Conservation (phyloP, 1,140 invertebrate species). For the Caenorhabditis remanei region DNA sequence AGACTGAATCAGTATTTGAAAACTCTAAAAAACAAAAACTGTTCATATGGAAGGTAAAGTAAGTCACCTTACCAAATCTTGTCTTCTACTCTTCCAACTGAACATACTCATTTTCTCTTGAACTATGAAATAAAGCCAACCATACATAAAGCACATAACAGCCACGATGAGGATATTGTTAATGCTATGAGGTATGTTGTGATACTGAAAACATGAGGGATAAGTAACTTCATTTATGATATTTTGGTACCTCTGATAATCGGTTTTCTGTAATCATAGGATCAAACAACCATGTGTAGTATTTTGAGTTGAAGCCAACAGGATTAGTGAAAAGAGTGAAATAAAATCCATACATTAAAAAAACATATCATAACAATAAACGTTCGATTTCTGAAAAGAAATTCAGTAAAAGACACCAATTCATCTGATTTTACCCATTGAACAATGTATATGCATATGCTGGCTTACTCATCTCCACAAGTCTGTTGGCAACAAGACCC, state of each 20-base stretch:
- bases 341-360: not conserved
- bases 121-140: not conserved
- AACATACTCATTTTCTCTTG: not conserved
- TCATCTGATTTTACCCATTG: not conserved
- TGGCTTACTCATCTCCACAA: not conserved
- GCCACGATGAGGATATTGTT: not conserved
- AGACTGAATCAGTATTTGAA: constrained; percentile 5
- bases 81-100: not conserved
- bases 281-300: not conserved
- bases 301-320: not conserved
- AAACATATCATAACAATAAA: not conserved
- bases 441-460: not conserved
- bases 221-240: too few relatives aligned
- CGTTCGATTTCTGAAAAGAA: not conserved
- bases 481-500: not conserved
- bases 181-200: constrained; percentile 3
- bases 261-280: not conserved
- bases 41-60: not conserved
- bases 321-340: not conserved
- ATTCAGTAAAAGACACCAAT: not conserved
- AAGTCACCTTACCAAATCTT: not conserved
- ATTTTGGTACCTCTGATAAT: not conserved
- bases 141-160: not conserved
- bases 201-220: not conserved
- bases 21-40: not conserved